phyloP scores from a whole-genome alignment of 92 coral and sea anemone genomes.

The Paramuricea clavata region DNA sequence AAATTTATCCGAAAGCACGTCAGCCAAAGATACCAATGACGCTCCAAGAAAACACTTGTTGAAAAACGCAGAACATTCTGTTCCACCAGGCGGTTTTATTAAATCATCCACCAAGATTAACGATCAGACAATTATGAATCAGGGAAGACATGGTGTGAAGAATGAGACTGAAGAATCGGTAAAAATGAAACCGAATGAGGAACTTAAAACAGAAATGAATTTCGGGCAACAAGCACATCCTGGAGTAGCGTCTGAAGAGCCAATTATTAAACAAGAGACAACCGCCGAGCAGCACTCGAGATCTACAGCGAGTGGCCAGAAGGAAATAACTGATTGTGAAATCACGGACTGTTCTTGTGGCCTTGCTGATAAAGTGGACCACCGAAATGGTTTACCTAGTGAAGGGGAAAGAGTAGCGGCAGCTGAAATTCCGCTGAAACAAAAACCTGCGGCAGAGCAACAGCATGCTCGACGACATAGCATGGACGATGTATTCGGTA shows the following conservation, averaged over 20 bases:
- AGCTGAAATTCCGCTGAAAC: background rate
- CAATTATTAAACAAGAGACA: background rate
- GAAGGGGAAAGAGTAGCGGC: background rate
- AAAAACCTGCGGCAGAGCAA: background rate
- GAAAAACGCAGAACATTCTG: background rate
- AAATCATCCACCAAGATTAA: background rate
- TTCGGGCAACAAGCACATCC: background rate
- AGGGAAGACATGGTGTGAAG: background rate
- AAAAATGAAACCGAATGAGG: constrained; percentile 1
- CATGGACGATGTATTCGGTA: constrained; percentile 12
- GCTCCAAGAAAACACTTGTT: background rate
- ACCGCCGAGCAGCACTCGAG: background rate
- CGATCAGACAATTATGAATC: background rate
- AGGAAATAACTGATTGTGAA: background rate
- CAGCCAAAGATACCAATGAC: constrained; percentile 28
- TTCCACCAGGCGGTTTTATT: background rate
- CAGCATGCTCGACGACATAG: constrained; percentile 19
- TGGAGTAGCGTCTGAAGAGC: background rate
- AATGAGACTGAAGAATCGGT: background rate
- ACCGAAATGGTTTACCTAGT: background rate
- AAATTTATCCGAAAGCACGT: constrained; percentile 28
- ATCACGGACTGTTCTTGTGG: background rate
- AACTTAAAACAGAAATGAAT: background rate
- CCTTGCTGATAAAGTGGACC: background rate
- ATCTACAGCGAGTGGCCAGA: background rate